Evolutionary conservation across 92 coral and sea anemone species (phyloP).

Genomic region (Nematostella vectensis): DNA sequence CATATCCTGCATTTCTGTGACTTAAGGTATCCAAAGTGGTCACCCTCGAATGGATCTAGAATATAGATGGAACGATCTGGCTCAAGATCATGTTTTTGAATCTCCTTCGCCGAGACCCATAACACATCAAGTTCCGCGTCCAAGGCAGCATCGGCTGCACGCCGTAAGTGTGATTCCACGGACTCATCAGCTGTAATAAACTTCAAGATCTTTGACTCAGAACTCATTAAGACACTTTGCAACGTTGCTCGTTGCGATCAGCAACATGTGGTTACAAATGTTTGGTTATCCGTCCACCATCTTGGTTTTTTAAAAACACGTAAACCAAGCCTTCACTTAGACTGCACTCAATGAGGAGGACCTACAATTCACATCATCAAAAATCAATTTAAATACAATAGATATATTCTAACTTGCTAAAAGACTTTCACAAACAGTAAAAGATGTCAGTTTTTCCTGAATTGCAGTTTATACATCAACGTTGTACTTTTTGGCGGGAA

Average conservation of each 20-base stretch:
- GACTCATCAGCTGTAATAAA: conserved; percentile 51
- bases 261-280: conserved; percentile 5
- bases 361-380: too few species aligned
- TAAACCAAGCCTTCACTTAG: background rate
- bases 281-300: conserved; percentile 43
- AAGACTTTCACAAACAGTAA: too few species aligned
- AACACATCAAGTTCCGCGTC: conserved; percentile 46
- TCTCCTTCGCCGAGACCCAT: conserved; percentile 48
- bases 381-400: too few species aligned
- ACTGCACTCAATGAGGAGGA: too few species aligned
- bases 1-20: conserved; percentile 55
- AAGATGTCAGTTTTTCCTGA: too few species aligned
- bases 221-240: background rate
- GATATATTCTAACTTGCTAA: too few species aligned
- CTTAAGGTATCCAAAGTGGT: conserved; percentile 57
- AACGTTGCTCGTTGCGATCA: too few species aligned
- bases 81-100: conserved; percentile 34
- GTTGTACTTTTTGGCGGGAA: too few species aligned
- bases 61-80: conserved; percentile 51
- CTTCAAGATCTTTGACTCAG: conserved; percentile 16
- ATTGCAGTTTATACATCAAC: too few species aligned
- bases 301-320: conserved; percentile 23
- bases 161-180: conserved; percentile 36
- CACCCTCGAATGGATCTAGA: conserved; percentile 72
- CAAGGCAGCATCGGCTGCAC: conserved; percentile 57